Conservation (phyloP, 2,888 invertebrate species). For the Amphipyra berbera region DNA sequence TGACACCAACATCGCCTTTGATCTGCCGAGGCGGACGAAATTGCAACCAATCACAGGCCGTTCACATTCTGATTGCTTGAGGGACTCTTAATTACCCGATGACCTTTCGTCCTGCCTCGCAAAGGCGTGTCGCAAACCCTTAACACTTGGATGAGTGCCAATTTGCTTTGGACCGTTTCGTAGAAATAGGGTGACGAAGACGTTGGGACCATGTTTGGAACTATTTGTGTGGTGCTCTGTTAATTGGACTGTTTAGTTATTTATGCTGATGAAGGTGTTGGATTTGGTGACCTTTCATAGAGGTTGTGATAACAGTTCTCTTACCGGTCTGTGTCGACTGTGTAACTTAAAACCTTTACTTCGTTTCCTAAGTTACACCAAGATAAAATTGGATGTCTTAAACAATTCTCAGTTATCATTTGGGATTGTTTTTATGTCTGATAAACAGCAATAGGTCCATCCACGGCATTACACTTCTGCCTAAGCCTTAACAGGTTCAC, state of each 20-base stretch:
- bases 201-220: slow-evolving; percentile 53
- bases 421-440: too few relatives aligned
- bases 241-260: slow-evolving; percentile 61
- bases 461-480: too few relatives aligned
- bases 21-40: slow-evolving; percentile 71
- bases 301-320: not conserved
- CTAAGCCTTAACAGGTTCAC: too few relatives aligned
- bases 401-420: too few relatives aligned
- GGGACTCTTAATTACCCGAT: slow-evolving; percentile 87
- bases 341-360: too few relatives aligned
- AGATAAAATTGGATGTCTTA: too few relatives aligned
- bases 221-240: slow-evolving; percentile 58
- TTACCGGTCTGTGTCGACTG: too few relatives aligned
- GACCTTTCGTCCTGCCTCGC: slow-evolving; percentile 78
- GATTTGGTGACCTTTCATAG: slow-evolving; percentile 36
- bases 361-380: too few relatives aligned
- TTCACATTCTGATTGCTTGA: slow-evolving; percentile 84
- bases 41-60: slow-evolving; percentile 83
- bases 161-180: slow-evolving; percentile 72
- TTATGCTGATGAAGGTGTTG: slow-evolving; percentile 47
- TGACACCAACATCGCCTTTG: slow-evolving; percentile 80
- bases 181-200: slow-evolving; percentile 62
- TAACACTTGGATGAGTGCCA: slow-evolving; percentile 80
- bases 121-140: slow-evolving; percentile 77
- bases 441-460: too few relatives aligned